phyloP scores from a whole-genome alignment of 2,888 invertebrate species.

The Cacoxenus indagator region DNA sequence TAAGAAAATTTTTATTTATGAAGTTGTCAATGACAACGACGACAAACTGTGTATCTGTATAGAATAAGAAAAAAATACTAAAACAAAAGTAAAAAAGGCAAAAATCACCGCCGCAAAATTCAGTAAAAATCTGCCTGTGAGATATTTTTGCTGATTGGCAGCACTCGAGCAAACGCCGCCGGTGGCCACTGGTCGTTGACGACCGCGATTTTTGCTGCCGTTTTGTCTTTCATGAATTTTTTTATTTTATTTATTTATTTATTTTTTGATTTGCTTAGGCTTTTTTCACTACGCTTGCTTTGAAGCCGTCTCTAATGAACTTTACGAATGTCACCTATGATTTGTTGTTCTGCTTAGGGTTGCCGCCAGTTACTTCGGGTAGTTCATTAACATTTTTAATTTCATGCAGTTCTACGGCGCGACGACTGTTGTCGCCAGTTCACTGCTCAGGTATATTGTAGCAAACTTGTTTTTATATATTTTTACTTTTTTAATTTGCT shows the following conservation, averaged over 20 bases:
- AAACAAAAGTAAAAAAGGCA: neutral
- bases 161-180: slow-evolving; percentile 31
- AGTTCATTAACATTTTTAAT: slow-evolving; percentile 20
- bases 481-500: neutral
- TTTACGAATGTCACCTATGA: slow-evolving; percentile 50
- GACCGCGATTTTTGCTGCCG: neutral
- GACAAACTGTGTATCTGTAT: neutral
- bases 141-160: neutral
- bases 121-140: neutral
- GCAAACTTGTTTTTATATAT: too few relatives aligned
- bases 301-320: slow-evolving; percentile 57
- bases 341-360: slow-evolving; percentile 35
- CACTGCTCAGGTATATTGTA: neutral
- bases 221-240: neutral
- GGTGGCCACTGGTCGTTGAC: slow-evolving; percentile 43
- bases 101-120: neutral
- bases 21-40: slow-evolving; percentile 51
- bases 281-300: neutral
- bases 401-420: neutral
- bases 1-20: slow-evolving; percentile 56
- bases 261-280: neutral
- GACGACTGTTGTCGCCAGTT: neutral
- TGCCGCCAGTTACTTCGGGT: too few relatives aligned
- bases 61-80: neutral
- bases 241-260: neutral